phyloP scores from a whole-genome alignment of 2,797 vertebrate species.

The Miichthys miiuy region DNA sequence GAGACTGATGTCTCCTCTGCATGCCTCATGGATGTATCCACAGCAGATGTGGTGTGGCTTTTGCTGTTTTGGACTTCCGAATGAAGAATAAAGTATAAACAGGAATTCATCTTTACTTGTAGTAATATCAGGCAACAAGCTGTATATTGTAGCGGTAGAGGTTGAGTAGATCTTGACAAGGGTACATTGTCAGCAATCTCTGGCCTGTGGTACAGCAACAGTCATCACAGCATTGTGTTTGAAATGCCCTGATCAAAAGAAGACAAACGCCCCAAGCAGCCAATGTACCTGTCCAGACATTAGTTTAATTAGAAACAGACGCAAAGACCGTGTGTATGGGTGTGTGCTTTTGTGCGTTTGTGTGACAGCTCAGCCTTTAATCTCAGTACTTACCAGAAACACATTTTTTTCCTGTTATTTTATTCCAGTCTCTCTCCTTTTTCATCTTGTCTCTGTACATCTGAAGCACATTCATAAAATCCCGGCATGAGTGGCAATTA shows the following conservation, averaged over 20 bases:
- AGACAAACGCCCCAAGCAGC: background rate
- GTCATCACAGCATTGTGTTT: background rate
- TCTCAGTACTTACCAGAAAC: background rate
- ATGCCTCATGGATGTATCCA: slow-evolving; percentile 44
- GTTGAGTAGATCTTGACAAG: background rate
- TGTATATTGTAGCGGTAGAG: background rate
- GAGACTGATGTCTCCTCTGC: slow-evolving; percentile 46
- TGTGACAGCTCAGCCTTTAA: background rate
- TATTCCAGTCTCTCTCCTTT: background rate
- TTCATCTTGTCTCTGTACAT: background rate
- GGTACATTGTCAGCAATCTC: background rate
- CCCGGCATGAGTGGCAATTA: too few relatives aligned
- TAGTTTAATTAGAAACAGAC: too few relatives aligned
- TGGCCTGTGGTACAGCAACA: background rate
- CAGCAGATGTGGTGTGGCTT: slow-evolving; percentile 33
- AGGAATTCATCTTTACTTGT: slow-evolving; percentile 8
- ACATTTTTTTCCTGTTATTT: background rate
- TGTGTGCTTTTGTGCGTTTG: background rate
- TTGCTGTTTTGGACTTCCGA: background rate
- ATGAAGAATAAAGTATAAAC: slow-evolving; percentile 6
- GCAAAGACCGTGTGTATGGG: too few relatives aligned
- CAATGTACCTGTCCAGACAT: background rate
- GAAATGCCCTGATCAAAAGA: background rate
- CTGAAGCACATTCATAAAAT: background rate
- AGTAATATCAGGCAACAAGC: background rate